Evolutionary conservation across 64 coral and sea anemone genomes (phyloP).

Genomic region (Actinia equina): DNA sequence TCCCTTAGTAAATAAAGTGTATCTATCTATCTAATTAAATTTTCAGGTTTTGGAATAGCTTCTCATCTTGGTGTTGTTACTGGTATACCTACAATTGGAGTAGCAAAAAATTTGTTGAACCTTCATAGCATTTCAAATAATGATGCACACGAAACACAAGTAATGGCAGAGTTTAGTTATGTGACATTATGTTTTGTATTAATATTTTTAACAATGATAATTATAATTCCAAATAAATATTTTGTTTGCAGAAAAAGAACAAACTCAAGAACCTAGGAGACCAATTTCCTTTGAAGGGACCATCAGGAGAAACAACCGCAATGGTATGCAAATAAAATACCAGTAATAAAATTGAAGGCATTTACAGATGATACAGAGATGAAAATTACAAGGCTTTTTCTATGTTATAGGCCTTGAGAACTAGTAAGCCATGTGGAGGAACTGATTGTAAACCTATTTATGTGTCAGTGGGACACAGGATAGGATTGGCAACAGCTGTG

Average conservation of each 20-base stretch:
- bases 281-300: slow-evolving; percentile 49
- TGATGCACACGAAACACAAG: slow-evolving; percentile 57
- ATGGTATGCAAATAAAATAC: slow-evolving; percentile 17
- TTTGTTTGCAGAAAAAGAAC: not conserved
- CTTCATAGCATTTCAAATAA: slow-evolving; percentile 74
- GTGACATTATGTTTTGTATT: not conserved
- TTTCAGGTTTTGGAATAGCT: slow-evolving; percentile 88
- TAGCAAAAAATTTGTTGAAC: slow-evolving; percentile 81
- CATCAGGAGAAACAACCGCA: slow-evolving; percentile 56
- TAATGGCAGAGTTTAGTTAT: not conserved
- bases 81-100: slow-evolving; percentile 82
- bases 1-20: no score
- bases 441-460: slow-evolving; percentile 65
- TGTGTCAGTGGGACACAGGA: slow-evolving; percentile 77
- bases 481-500: slow-evolving; percentile 67
- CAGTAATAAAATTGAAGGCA: not conserved
- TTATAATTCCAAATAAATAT: not conserved
- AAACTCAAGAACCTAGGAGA: slow-evolving; percentile 54
- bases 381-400: not conserved
- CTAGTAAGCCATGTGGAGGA: slow-evolving; percentile 15
- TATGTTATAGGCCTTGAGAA: slow-evolving; percentile 50
- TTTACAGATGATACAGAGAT: no score
- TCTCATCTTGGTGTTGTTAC: slow-evolving; percentile 89
- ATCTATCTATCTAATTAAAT: not conserved
- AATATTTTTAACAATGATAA: not conserved